Conservation (phyloP, 1,140 invertebrate genomes). For the Nasonia longicornis region DNA sequence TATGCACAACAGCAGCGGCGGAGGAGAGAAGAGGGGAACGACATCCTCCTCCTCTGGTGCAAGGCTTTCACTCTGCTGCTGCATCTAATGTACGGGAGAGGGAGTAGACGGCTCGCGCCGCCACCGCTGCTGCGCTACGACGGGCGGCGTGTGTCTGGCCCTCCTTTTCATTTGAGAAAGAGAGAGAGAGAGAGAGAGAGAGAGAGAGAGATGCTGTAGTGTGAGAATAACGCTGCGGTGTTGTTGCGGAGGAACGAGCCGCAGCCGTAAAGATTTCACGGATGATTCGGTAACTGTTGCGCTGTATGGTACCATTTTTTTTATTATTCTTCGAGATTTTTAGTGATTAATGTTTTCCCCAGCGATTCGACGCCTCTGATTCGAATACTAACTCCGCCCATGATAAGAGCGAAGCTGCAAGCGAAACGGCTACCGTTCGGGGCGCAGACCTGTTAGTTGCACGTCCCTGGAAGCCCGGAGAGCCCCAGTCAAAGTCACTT, state of each 20-base stretch:
- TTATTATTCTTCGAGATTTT: no score
- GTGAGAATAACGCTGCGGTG: not conserved
- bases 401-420: no score
- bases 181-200: constrained; percentile 5
- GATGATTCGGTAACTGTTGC: no score
- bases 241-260: no score
- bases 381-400: no score
- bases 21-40: not conserved
- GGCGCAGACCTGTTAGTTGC: no score
- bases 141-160: not conserved
- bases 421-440: no score
- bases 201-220: not conserved
- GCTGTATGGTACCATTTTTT: no score
- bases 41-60: not conserved
- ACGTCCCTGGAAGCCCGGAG: not conserved
- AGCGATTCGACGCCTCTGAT: no score
- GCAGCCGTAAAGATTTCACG: no score
- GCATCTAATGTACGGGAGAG: not conserved
- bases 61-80: constrained; percentile 11
- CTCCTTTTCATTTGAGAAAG: not conserved
- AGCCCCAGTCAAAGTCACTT: constrained; percentile 36
- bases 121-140: not conserved
- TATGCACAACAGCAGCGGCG: not conserved
- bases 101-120: not conserved
- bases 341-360: no score